Evolutionary conservation across 2,888 invertebrate genomes (phyloP).

Genomic region (Cantharis rufa): DNA sequence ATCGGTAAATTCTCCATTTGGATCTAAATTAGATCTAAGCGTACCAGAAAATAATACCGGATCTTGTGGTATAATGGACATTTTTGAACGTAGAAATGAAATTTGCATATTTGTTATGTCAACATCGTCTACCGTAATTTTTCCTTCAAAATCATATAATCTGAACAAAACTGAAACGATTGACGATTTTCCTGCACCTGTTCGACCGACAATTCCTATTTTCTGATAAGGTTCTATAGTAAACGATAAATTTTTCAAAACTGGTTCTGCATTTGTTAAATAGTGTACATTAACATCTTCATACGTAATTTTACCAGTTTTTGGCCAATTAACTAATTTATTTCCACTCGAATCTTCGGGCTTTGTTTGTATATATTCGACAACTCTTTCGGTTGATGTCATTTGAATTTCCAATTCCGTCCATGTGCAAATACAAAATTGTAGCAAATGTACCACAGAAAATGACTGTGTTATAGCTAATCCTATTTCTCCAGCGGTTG

Average conservation of each 20-base stretch:
- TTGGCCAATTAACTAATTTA: too few relatives aligned
- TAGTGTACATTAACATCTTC: too few relatives aligned
- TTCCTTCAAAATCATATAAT: constrained; percentile 75
- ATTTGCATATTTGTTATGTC: constrained; percentile 72
- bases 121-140: constrained; percentile 77
- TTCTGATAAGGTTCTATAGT: constrained; percentile 67
- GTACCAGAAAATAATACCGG: constrained; percentile 85
- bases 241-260: too few relatives aligned
- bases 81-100: constrained; percentile 72
- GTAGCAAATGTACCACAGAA: too few relatives aligned
- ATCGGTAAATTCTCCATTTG: constrained; percentile 78
- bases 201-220: constrained; percentile 79
- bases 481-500: too few relatives aligned
- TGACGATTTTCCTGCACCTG: constrained; percentile 81
- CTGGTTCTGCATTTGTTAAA: too few relatives aligned
- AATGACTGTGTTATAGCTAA: too few relatives aligned
- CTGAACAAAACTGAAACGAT: constrained; percentile 78
- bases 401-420: constrained; percentile 28
- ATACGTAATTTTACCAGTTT: too few relatives aligned
- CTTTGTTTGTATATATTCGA: too few relatives aligned
- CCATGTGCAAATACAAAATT: too few relatives aligned
- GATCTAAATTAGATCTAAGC: constrained; percentile 85
- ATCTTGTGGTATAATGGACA: constrained; percentile 86
- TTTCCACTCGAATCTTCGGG: too few relatives aligned
- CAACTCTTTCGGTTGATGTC: too few relatives aligned